Percentiles rank a stretch among this genome's conserved stretches.
Conservation (phyloP, 2,113 vertebrate genomes). For the Sapayoa aenigma region DNA sequence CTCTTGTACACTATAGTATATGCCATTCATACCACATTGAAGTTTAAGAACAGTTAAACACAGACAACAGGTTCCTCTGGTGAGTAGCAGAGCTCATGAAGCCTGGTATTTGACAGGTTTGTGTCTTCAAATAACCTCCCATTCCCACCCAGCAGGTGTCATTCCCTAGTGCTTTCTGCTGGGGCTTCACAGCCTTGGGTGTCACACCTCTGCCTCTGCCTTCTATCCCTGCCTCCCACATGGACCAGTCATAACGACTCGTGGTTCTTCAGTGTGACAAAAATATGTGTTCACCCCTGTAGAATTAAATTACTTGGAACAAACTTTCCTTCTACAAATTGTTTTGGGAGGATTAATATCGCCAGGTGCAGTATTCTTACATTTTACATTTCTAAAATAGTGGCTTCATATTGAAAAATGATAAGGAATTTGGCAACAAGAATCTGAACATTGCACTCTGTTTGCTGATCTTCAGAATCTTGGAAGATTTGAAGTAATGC, state of each 20-base stretch:
- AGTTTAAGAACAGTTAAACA: conserved; percentile 41
- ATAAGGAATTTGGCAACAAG: neutral
- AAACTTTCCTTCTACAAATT: neutral
- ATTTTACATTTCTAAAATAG: neutral
- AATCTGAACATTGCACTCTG: neutral
- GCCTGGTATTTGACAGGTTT: neutral
- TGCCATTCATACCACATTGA: conserved; percentile 64
- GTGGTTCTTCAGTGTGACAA: neutral
- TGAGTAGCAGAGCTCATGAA: neutral
- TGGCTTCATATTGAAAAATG: conserved; percentile 35
- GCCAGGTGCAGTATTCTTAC: neutral
- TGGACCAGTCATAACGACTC: neutral
- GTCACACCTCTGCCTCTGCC: neutral
- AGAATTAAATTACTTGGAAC: neutral
- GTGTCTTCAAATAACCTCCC: neutral
- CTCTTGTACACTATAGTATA: conserved; percentile 73
- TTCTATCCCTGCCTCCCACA: neutral
- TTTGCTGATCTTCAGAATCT: conserved; percentile 46
- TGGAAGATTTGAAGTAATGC: neutral
- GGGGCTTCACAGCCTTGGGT: neutral
- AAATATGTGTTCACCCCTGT: neutral
- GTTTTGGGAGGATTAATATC: neutral
- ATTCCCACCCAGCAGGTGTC: neutral
- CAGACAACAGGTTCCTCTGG: neutral
- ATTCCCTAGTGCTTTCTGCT: neutral